Conservation (phyloP, 2,888 invertebrate species). For the Eulithis testata region DNA sequence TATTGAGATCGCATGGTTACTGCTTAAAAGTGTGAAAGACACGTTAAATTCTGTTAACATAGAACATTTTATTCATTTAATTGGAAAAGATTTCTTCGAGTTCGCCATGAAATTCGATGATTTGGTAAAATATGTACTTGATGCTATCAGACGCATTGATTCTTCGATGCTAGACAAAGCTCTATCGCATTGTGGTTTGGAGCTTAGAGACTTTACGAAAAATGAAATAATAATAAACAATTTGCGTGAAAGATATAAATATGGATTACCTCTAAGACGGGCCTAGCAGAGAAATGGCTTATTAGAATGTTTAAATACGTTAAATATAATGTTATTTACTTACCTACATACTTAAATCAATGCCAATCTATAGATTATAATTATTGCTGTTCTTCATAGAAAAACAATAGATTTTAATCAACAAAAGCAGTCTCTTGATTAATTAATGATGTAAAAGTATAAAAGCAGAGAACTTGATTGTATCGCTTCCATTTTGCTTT, state of each 20-base stretch:
- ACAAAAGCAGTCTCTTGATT: too few relatives aligned
- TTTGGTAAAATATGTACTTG: slow-evolving; percentile 1
- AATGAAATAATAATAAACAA: background rate
- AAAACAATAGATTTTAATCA: too few relatives aligned
- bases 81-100: background rate
- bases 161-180: background rate
- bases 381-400: too few relatives aligned
- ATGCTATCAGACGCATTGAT: background rate
- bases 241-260: background rate
- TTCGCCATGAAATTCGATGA: background rate
- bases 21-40: background rate
- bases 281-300: background rate
- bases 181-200: background rate
- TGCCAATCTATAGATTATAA: too few relatives aligned
- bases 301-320: too few relatives aligned
- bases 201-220: background rate
- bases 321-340: too few relatives aligned
- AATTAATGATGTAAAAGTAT: too few relatives aligned
- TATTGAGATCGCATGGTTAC: background rate
- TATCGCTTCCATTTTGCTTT: too few relatives aligned
- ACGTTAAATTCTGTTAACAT: slow-evolving; percentile 1
- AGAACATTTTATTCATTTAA: slow-evolving; percentile 1
- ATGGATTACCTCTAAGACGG: background rate
- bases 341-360: too few relatives aligned
- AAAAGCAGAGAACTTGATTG: too few relatives aligned